phyloP scores from a whole-genome alignment of 92 coral and sea anemone genomes.

The Siderastrea radians region DNA sequence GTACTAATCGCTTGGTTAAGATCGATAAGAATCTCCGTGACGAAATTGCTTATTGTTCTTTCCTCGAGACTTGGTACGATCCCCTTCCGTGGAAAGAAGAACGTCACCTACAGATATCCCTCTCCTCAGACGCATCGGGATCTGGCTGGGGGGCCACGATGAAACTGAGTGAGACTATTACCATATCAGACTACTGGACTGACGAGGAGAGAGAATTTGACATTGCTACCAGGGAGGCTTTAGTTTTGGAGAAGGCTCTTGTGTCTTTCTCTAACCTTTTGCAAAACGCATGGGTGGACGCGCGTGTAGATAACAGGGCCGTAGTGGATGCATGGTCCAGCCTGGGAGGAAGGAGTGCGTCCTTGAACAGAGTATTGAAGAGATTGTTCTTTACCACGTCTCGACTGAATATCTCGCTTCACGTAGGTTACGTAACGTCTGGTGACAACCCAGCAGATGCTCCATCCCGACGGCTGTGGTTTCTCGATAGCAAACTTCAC shows the following conservation, averaged over 20 bases:
- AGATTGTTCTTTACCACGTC: no score
- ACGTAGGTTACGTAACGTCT: no score
- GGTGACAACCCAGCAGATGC: no score
- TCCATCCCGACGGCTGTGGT: no score
- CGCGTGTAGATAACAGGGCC: no score
- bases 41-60: background rate
- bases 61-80: background rate
- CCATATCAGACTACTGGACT: conserved; percentile 59
- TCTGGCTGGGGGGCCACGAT: conserved; percentile 63
- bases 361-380: no score
- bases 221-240: conserved; percentile 62
- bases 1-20: conserved; percentile 12
- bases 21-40: background rate
- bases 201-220: conserved; percentile 35
- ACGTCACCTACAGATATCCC: conserved; percentile 42
- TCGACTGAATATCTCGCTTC: no score
- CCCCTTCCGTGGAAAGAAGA: conserved; percentile 43
- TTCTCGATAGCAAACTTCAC: no score
- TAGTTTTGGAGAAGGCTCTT: conserved; percentile 29
- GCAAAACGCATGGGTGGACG: no score
- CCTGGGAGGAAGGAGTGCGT: no score
- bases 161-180: background rate
- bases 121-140: conserved; percentile 70
- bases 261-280: conserved; percentile 10
- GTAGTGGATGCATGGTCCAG: no score